Conservation (phyloP, 2,888 invertebrate genomes). For the Ophioninae sp. region DNA sequence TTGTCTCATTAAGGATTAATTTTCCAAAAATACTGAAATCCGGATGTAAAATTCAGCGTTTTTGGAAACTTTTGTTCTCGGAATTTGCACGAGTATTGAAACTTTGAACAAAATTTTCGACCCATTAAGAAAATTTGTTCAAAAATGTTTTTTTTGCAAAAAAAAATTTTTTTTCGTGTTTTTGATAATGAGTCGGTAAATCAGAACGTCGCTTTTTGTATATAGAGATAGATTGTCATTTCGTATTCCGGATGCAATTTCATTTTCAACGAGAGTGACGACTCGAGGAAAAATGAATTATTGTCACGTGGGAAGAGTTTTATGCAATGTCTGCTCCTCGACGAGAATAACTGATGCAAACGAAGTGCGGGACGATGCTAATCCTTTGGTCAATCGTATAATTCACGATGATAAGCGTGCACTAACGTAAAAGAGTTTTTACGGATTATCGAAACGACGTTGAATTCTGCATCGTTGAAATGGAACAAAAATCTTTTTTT, state of each 20-base stretch:
- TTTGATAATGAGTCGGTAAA: too few species aligned
- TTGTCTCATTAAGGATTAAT: too few species aligned
- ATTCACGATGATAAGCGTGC: not conserved
- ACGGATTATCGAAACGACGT: too few species aligned
- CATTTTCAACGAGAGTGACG: constrained; percentile 14
- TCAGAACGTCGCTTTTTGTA: too few species aligned
- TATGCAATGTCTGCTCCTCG: not conserved
- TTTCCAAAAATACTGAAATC: too few species aligned
- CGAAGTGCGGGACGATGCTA: constrained; percentile 31
- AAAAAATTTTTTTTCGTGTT: too few species aligned
- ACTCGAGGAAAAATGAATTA: constrained; percentile 18
- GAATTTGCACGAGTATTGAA: too few species aligned
- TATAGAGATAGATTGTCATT: not conserved
- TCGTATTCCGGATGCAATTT: not conserved
- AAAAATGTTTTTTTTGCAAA: constrained; percentile 10
- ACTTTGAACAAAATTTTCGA: too few species aligned
- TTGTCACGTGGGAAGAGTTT: constrained; percentile 3
- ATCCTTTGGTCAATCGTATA: constrained; percentile 47
- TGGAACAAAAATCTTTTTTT: too few species aligned
- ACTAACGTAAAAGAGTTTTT: not conserved
- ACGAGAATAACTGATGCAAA: constrained; percentile 27
- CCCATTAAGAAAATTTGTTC: not conserved
- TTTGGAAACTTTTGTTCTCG: too few species aligned
- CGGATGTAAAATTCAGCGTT: too few species aligned
- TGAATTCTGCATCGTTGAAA: too few species aligned